Base-by-base conservation (phyloP, 1,140 invertebrate species). In the Cydia splendana region DNA sequence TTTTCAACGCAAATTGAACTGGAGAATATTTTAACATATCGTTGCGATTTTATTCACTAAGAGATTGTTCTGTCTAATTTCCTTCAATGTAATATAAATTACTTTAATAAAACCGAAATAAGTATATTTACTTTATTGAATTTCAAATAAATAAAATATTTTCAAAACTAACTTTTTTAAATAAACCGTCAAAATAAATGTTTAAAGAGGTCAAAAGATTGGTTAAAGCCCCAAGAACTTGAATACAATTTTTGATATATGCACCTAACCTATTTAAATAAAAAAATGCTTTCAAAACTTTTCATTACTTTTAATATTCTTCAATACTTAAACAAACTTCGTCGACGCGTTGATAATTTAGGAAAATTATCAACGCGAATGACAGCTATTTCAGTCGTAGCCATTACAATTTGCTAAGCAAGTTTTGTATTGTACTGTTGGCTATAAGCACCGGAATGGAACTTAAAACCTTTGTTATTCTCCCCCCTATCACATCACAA, bases 1-100 rank as follows among this genome's bases (percentile, higher is more conserved):
- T 85, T 92, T 87, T 88, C 85, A 86, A 88, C 86, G 82, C 84
- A 87, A 90, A 91, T 89, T 91, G 85, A 86, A 82, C 85, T 82
- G 84, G 81, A 85, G 88, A 91, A 90, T 89, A 88, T 89, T 89
- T 88, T 85, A 88, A 78, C 81, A 62, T 62, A 62, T 62, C 51
- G 15, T 15, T 62, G 57, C 18, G 15, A 53, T 7, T 81, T 88
- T 88, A 84, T 91, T 62, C n/a, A 24, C 15, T 24, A 13, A 45
- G 45, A 13, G 2, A 45, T 45, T 45, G 12, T 45, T 45, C 12
- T 45, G 45, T 13, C 45, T 2, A 13, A 12, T 45, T 45, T 13
- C 2, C 12, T 13, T 45, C 5, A 45, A 45, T 45, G 45, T 45
- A 13, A 45, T 45, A 45, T 45, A 12, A 45, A 13, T 45, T 45